Percentiles rank a stretch among this genome's conserved stretches.
phyloP scores from a whole-genome alignment of 1,140 invertebrate genomes.

The Sipha flava region DNA sequence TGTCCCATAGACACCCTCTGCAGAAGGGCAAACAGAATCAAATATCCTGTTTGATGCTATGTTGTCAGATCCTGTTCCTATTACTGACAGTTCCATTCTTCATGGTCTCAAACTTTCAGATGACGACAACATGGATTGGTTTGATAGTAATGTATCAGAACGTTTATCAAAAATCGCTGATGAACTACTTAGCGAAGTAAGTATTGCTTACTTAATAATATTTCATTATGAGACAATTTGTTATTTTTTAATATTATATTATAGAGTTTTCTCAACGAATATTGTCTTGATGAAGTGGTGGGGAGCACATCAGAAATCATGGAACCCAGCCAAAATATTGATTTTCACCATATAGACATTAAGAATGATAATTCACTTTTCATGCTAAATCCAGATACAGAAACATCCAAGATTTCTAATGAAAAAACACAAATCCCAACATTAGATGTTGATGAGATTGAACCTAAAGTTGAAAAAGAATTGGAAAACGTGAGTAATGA shows the following conservation, averaged over 20 bases:
- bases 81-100: slow-evolving; percentile 3
- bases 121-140: slow-evolving; percentile 16
- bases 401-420: neutral
- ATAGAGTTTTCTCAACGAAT: slow-evolving; percentile 23
- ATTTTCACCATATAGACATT: neutral
- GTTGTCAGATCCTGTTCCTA: slow-evolving; percentile 26
- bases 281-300: slow-evolving; percentile 27
- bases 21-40: slow-evolving; percentile 28
- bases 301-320: slow-evolving; percentile 24
- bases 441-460: neutral
- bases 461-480: slow-evolving; percentile 1
- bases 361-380: neutral
- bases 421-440: neutral
- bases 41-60: slow-evolving; percentile 22
- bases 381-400: neutral
- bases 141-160: slow-evolving; percentile 25
- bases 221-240: neutral
- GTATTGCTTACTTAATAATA: neutral
- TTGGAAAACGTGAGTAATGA: neutral
- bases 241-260: neutral
- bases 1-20: slow-evolving; percentile 29
- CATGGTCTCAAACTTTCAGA: slow-evolving; percentile 4
- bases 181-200: slow-evolving; percentile 19
- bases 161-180: slow-evolving; percentile 22
- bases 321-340: slow-evolving; percentile 25